These are phyloP conservation scores for Corythoichthys intestinalis DNA, from an alignment of 2,113 vertebrate species.

Conservation along the genomic window DNA sequence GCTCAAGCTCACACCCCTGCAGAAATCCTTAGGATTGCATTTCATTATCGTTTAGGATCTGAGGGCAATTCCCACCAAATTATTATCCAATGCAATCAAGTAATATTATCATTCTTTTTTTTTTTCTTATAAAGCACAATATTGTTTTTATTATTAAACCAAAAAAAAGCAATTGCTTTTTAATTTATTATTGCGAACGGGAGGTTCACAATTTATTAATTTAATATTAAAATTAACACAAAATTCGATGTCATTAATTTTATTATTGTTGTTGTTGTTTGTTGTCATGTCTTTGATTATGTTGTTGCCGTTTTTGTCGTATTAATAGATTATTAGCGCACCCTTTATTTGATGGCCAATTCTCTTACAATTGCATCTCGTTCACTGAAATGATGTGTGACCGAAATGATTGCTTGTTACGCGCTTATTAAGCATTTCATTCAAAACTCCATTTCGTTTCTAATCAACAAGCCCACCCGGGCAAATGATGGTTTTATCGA, in stretches of 20 bases:
- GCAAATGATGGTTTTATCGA: conserved; percentile 44
- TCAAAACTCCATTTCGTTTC: conserved; percentile 43
- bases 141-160: conserved; percentile 29
- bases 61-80: conserved; percentile 31
- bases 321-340: conserved; percentile 7
- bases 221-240: too few relatives aligned
- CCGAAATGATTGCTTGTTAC: conserved; percentile 58
- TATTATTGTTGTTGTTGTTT: not conserved
- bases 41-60: conserved; percentile 43
- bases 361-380: not conserved
- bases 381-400: conserved; percentile 50
- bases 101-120: not conserved
- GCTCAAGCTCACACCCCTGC: conserved; percentile 25
- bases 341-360: not conserved
- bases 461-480: conserved; percentile 52
- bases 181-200: too few relatives aligned
- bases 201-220: too few relatives aligned
- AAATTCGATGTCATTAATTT: conserved; percentile 3
- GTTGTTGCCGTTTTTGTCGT: not conserved
- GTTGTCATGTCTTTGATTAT: not conserved
- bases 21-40: conserved; percentile 43
- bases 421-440: conserved; percentile 68
- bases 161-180: not conserved
- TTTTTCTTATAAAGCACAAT: not conserved
- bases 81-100: conserved; percentile 30